phyloP scores from a whole-genome alignment of 2,888 invertebrate species.

The Cataglyphis livida region DNA sequence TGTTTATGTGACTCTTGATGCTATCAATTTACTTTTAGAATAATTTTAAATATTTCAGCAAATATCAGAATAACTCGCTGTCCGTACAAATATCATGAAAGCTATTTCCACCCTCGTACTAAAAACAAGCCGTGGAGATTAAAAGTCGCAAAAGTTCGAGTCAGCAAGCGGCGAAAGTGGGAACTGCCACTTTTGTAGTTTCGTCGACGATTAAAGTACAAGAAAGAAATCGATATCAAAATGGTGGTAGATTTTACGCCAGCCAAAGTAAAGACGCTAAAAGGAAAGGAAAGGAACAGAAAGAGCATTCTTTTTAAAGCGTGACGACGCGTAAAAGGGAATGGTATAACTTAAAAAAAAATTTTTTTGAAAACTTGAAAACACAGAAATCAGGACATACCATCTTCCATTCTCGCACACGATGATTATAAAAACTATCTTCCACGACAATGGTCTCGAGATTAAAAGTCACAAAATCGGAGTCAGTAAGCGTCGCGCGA shows the following conservation, averaged over 20 bases:
- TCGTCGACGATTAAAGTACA: slow-evolving; percentile 38
- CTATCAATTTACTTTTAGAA: neutral
- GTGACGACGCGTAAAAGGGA: slow-evolving; percentile 17
- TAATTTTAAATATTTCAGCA: slow-evolving; percentile 7
- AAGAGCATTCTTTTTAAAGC: slow-evolving; percentile 54
- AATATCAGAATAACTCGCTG: slow-evolving; percentile 9
- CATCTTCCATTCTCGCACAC: slow-evolving; percentile 13
- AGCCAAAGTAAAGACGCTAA: neutral
- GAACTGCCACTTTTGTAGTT: slow-evolving; percentile 69
- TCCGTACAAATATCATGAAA: slow-evolving; percentile 65
- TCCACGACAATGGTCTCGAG: slow-evolving; percentile 63
- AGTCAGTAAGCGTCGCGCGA: slow-evolving; percentile 55
- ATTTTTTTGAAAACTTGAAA: neutral
- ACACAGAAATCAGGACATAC: slow-evolving; percentile 36
- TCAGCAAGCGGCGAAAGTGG: slow-evolving; percentile 69
- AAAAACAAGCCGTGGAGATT: slow-evolving; percentile 60
- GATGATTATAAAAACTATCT: slow-evolving; percentile 72
- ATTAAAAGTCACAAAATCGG: slow-evolving; percentile 72
- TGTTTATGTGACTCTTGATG: neutral
- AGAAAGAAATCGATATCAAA: slow-evolving; percentile 42
- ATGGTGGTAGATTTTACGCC: slow-evolving; percentile 18
- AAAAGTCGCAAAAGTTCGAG: slow-evolving; percentile 67
- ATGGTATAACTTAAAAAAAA: slow-evolving; percentile 56
- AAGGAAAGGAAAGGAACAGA: neutral
- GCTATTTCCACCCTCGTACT: slow-evolving; percentile 30